Evolutionary conservation across 2,797 vertebrate genomes (phyloP).

Genomic region (Brachyrhaphis roseni): DNA sequence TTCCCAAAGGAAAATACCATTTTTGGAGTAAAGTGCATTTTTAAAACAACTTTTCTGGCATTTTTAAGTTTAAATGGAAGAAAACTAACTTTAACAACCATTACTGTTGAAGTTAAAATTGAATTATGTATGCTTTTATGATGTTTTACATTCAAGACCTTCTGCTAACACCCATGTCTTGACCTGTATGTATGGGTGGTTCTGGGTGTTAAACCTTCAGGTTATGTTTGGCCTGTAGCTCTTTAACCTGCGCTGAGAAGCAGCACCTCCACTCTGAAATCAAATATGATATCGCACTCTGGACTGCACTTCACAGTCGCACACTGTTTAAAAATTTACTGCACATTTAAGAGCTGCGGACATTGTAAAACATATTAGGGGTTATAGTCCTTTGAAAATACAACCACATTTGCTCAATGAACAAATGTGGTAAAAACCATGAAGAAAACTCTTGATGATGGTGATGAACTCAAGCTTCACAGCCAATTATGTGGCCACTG

Average conservation of each 20-base stretch:
- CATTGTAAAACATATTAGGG: slow-evolving; percentile 3
- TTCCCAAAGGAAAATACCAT: not conserved
- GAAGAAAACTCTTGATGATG: slow-evolving; percentile 52
- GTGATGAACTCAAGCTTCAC: slow-evolving; percentile 75
- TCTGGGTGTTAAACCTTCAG: slow-evolving; percentile 20
- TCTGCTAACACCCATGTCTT: slow-evolving; percentile 1
- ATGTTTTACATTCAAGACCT: not conserved
- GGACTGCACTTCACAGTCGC: not conserved
- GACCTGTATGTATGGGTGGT: slow-evolving; percentile 21
- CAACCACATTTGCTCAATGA: slow-evolving; percentile 21
- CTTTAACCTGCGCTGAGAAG: slow-evolving; percentile 57
- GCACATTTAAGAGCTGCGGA: not conserved
- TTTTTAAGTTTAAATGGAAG: not conserved
- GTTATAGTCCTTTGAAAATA: slow-evolving; percentile 5
- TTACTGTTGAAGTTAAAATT: not conserved
- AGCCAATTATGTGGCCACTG: slow-evolving; percentile 69
- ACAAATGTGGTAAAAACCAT: slow-evolving; percentile 34
- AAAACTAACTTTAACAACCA: not conserved
- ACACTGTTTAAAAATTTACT: not conserved
- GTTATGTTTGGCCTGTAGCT: slow-evolving; percentile 56
- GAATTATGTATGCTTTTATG: not conserved
- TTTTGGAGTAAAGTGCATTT: not conserved
- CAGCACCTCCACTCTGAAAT: slow-evolving; percentile 49
- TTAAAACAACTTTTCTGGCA: not conserved
- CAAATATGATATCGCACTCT: not conserved